phyloP scores from a whole-genome alignment of 2,113 vertebrate species.

The Zosterops japonicus region DNA sequence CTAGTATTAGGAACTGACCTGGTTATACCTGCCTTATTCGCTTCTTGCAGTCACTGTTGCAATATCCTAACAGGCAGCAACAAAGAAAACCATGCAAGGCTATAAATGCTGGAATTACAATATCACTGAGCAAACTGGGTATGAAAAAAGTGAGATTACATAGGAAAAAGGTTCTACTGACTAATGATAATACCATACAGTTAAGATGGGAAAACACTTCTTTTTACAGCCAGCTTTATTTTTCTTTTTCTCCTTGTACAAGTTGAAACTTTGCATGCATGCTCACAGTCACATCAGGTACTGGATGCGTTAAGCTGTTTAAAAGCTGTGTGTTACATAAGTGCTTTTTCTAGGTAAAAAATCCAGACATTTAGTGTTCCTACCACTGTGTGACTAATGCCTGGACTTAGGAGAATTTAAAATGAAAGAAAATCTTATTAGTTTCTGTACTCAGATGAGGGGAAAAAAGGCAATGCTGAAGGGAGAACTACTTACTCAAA shows the following conservation, averaged over 20 bases:
- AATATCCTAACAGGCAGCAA: background rate
- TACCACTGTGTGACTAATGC: background rate
- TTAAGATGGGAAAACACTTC: background rate
- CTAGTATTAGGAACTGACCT: background rate
- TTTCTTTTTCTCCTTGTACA: background rate
- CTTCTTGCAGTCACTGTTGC: background rate
- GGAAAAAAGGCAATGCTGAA: background rate
- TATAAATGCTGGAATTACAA: background rate
- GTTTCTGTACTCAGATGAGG: background rate
- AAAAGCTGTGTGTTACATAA: background rate
- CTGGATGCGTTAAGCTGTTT: slow-evolving; percentile 8
- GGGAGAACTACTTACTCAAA: background rate
- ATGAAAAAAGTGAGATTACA: background rate
- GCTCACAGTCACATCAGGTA: background rate
- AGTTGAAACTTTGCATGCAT: background rate
- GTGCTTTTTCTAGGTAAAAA: background rate
- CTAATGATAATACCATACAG: background rate
- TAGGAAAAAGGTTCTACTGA: background rate
- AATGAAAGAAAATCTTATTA: background rate
- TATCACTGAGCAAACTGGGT: background rate
- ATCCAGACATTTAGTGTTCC: background rate
- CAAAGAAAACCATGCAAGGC: background rate
- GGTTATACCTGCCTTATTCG: background rate
- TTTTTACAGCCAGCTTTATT: background rate
- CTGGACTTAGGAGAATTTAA: background rate